Percentiles rank a stretch among this genome's conserved stretches.
Evolutionary conservation across 2,113 vertebrate genomes (phyloP).

Genomic region (Ochotona curzoniae): DNA sequence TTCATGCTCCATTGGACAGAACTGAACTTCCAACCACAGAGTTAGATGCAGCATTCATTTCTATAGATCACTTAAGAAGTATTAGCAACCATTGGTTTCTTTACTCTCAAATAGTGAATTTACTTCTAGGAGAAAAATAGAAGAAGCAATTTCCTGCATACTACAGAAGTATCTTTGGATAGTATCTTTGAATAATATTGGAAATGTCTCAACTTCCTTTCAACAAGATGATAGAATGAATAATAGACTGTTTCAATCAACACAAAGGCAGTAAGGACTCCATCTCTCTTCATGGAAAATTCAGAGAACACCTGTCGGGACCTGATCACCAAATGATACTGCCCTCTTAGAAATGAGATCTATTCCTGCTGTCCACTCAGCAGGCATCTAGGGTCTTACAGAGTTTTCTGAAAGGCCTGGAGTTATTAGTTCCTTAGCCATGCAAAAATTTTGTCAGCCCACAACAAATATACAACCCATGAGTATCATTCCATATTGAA

Average conservation of each 20-base stretch:
- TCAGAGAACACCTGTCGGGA: neutral
- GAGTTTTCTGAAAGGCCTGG: neutral
- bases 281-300: neutral
- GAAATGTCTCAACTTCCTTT: slow-evolving; percentile 40
- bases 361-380: neutral
- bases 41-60: neutral
- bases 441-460: neutral
- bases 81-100: neutral
- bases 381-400: neutral
- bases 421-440: neutral
- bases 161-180: neutral
- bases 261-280: neutral
- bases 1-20: neutral
- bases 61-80: neutral
- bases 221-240: slow-evolving; percentile 16
- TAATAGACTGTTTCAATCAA: slow-evolving; percentile 57
- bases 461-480: neutral
- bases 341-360: neutral
- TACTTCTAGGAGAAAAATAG: slow-evolving; percentile 33
- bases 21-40: neutral
- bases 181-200: slow-evolving; percentile 53
- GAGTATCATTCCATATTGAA: neutral
- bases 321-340: neutral
- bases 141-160: neutral
- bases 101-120: slow-evolving; percentile 13